Evolutionary conservation across 2,113 vertebrate genomes (phyloP).

Genomic region (Sinosuthora webbiana): DNA sequence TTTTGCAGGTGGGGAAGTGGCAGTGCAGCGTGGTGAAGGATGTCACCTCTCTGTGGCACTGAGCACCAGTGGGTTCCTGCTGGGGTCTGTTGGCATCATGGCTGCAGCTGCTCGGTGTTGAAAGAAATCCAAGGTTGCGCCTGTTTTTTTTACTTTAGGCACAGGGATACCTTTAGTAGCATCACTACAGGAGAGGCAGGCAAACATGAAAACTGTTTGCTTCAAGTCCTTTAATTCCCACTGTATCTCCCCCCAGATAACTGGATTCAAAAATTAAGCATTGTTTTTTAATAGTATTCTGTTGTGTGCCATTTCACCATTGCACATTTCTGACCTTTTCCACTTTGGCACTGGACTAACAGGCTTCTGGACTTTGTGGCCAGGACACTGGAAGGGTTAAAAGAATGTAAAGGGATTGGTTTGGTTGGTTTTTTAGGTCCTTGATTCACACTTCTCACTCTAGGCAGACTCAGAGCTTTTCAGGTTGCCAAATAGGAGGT

Average conservation of each 20-base stretch:
- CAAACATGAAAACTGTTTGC: not conserved
- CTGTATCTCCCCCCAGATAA: not conserved
- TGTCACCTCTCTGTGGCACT: not conserved
- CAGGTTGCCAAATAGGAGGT: not conserved
- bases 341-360: not conserved
- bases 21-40: rapidly evolving
- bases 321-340: not conserved
- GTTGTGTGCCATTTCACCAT: not conserved
- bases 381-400: not conserved
- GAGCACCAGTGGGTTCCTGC: not conserved
- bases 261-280: not conserved
- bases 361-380: not conserved
- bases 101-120: rapidly evolving
- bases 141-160: not conserved
- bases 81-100: rapidly evolving
- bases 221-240: not conserved
- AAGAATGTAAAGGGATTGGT: not conserved
- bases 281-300: not conserved
- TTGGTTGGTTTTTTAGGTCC: not conserved
- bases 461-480: not conserved
- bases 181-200: not conserved
- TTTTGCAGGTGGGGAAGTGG: not conserved
- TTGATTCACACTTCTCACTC: not conserved
- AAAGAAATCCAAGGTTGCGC: not conserved
- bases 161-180: not conserved